phyloP scores from a whole-genome alignment of 2,797 vertebrate genomes.

The Botia almorhae region DNA sequence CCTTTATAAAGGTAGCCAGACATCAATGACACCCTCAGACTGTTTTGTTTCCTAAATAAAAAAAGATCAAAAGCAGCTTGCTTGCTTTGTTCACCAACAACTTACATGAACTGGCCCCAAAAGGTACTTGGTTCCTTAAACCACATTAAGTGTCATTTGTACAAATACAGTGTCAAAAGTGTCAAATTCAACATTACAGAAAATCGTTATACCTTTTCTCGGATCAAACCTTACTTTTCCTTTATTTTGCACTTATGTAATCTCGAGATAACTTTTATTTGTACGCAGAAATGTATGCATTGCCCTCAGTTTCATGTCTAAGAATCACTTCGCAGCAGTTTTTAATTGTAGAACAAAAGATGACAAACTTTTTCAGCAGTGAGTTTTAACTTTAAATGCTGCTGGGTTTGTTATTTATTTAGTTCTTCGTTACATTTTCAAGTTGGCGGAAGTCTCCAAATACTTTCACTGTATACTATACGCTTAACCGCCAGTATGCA shows the following conservation, averaged over 20 bases:
- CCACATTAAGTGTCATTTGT: neutral
- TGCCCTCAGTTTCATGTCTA: too few relatives aligned
- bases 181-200: too few relatives aligned
- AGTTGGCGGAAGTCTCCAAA: neutral
- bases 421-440: neutral
- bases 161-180: too few relatives aligned
- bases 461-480: neutral
- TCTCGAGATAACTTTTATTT: too few relatives aligned
- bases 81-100: too few relatives aligned
- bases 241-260: too few relatives aligned
- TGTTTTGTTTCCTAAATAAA: neutral
- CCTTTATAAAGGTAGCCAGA: slow-evolving; percentile 17
- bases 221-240: too few relatives aligned
- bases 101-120: neutral
- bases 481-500: neutral
- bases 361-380: too few relatives aligned
- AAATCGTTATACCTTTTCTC: too few relatives aligned
- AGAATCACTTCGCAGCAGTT: too few relatives aligned
- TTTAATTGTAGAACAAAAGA: too few relatives aligned
- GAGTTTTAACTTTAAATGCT: neutral
- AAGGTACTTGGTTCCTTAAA: neutral
- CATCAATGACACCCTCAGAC: neutral
- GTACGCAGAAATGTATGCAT: too few relatives aligned
- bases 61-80: neutral
- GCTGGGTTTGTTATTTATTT: neutral